Percentiles rank a stretch among this genome's conserved stretches.
Conservation (phyloP, 2,888 invertebrate species). For the Melieria picta region DNA sequence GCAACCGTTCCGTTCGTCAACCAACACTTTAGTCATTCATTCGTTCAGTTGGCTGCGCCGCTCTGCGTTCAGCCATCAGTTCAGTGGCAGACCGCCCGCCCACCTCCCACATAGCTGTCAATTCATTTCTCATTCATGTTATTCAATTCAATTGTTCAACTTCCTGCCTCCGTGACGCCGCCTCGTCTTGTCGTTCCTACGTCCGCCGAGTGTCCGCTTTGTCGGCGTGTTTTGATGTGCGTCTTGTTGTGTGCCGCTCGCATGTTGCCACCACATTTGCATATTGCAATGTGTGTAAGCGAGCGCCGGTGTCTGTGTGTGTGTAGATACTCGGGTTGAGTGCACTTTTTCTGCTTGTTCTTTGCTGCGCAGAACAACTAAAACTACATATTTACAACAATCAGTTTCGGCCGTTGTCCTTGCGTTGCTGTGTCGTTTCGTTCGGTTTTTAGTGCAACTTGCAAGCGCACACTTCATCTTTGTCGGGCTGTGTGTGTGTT, state of each 20-base stretch:
- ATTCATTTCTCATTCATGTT: conserved; percentile 61
- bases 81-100: neutral
- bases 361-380: neutral
- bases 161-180: conserved; percentile 24
- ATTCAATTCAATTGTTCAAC: conserved; percentile 58
- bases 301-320: neutral
- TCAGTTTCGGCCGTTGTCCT: neutral
- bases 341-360: neutral
- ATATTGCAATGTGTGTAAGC: neutral
- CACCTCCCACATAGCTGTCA: conserved; percentile 41
- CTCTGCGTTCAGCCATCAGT: too few relatives aligned
- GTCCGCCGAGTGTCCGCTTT: neutral
- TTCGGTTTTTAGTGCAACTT: neutral
- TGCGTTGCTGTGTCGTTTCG: neutral
- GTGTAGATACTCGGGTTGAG: neutral
- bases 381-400: neutral
- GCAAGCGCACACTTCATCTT: neutral
- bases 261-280: too few relatives aligned
- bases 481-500: neutral
- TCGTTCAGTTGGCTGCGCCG: too few relatives aligned
- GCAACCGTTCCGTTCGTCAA: too few relatives aligned
- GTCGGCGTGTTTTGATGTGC: conserved; percentile 5
- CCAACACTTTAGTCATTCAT: too few relatives aligned
- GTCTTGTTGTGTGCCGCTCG: neutral
- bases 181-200: too few relatives aligned